Conservation (phyloP, 2,888 invertebrate genomes). For the Drosophila eohydei region DNA sequence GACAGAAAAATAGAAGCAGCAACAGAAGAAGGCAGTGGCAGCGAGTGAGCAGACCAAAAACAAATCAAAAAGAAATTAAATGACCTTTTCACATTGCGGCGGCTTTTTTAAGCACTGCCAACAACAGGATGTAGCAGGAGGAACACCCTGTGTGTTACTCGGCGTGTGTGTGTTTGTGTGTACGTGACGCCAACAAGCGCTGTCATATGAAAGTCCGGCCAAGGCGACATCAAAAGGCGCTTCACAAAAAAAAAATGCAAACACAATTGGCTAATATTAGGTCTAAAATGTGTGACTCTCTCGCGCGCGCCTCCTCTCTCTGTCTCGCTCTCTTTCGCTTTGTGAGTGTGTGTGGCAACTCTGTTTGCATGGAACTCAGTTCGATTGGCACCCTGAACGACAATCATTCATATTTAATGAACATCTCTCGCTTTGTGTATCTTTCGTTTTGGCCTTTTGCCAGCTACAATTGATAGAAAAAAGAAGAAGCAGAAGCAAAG, state of each 20-base stretch:
- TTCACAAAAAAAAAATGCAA: slow-evolving; percentile 34
- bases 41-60: slow-evolving; percentile 32
- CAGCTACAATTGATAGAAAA: slow-evolving; percentile 7
- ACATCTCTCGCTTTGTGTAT: slow-evolving; percentile 27
- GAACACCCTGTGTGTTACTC: slow-evolving; percentile 3
- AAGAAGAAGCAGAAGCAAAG: background rate
- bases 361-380: slow-evolving; percentile 14
- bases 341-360: slow-evolving; percentile 10
- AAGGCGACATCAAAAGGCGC: slow-evolving; percentile 58
- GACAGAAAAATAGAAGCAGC: slow-evolving; percentile 24
- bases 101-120: slow-evolving; percentile 17
- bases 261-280: slow-evolving; percentile 58
- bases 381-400: slow-evolving; percentile 36
- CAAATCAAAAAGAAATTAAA: slow-evolving; percentile 80
- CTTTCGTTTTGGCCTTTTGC: slow-evolving; percentile 26
- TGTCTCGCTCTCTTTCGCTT: slow-evolving; percentile 25
- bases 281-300: slow-evolving; percentile 35
- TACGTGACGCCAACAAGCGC: slow-evolving; percentile 40
- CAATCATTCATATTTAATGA: slow-evolving; percentile 64
- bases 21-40: background rate
- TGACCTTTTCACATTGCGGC: slow-evolving; percentile 74
- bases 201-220: slow-evolving; percentile 7
- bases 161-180: slow-evolving; percentile 9
- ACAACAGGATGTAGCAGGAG: background rate
- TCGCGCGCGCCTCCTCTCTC: too few species aligned